Base-by-base conservation (phyloP, 2,113 vertebrate genomes). In the Microcebus jonahi region DNA sequence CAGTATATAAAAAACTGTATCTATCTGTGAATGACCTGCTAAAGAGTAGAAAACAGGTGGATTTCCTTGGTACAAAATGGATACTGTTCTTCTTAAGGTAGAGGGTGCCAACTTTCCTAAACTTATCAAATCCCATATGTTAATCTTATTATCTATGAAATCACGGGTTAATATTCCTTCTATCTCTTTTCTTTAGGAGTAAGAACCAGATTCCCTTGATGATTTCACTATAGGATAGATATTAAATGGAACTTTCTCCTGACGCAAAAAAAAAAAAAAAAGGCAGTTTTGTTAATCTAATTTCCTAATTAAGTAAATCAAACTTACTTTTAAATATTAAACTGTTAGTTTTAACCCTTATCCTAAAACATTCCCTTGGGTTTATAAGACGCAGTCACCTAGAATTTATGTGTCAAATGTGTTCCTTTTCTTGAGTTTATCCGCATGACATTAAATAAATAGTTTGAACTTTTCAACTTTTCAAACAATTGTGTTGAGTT, bases 381-480 rank as follows among this genome's bases (percentile, higher is more conserved):
- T 76, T 96, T 96, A 23, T 87, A 88, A 95, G 75, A 95, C n/a
- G 91, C 34, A 91, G 0, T 97, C 97, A 95, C 36, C 81, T 90
- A 88, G 90, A 97, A 89, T 95, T 96, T 94, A 92, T 95, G 93
- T 97, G 95, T 97, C 94, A 94, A 65, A 63, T 90, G 18, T 96
- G 71, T 93, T 97, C 90, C 79, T 91, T 95, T 91, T 93, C 83
- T 90, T 95, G 65, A 67, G 90, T 97, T 92, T 97, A 73, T 96
- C 65, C 96, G 53, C 63, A 95, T 97, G 95, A 97, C 95, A 96
- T 97, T 97, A 95, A 98, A 96, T 97, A 97, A 97, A 97, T 97
- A 97, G 87, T 95, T 94, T 97, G 97, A 97, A 97, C 97, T 97
- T 97, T 97, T 98, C 96, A 97, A 98, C 96, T 97, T 97, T 93